Conservation (phyloP, 35 echinoderm and acorn worm species). For the Lytechinus variegatus region DNA sequence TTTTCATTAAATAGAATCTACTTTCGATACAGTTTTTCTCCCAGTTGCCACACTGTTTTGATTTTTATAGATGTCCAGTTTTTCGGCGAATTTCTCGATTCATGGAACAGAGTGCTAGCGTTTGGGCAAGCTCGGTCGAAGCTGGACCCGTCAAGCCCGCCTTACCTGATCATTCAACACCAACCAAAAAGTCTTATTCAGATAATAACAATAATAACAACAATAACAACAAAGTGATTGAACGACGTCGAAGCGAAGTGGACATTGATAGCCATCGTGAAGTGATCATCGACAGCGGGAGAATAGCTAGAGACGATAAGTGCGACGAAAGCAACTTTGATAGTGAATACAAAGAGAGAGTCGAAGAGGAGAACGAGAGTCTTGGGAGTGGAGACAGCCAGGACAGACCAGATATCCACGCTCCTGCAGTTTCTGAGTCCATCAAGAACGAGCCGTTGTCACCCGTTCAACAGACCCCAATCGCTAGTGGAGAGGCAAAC, state of each 20-base stretch:
- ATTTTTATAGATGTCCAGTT: conserved; percentile 7
- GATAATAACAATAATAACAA: conserved; percentile 44
- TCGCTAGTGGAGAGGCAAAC: conserved; percentile 28
- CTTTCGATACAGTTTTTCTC: background rate
- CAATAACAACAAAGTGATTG: conserved; percentile 27
- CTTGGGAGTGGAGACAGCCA: background rate
- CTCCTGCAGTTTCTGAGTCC: background rate
- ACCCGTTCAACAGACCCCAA: background rate
- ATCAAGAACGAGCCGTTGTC: conserved; percentile 23
- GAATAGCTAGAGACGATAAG: background rate
- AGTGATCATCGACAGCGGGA: background rate
- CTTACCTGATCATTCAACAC: conserved; percentile 1
- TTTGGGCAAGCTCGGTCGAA: conserved; percentile 58
- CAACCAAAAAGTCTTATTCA: background rate
- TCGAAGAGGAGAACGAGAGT: background rate
- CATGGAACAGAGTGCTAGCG: conserved; percentile 70
- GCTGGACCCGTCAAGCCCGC: conserved; percentile 46
- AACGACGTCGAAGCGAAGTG: conserved; percentile 27
- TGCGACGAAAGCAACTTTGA: conserved; percentile 24
- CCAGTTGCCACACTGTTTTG: background rate
- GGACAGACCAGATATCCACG: background rate
- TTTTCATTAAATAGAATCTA: background rate
- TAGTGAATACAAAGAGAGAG: background rate
- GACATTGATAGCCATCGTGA: conserved; percentile 23
- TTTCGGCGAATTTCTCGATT: conserved; percentile 28